Conservation (phyloP, 2,888 invertebrate genomes). For the Venusia cambrica region DNA sequence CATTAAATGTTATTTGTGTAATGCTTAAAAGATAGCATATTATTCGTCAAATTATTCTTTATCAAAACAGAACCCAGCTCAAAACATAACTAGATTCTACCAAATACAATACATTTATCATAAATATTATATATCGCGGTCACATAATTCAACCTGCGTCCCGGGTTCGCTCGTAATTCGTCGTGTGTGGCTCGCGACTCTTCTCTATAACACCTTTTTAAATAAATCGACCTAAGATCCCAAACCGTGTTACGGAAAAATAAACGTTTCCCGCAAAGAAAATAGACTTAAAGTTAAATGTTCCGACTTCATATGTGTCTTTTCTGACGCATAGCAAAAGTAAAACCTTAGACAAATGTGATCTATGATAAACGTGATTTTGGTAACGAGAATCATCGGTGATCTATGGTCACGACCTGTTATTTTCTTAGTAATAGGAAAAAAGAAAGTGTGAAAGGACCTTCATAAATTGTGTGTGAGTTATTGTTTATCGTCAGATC, state of each 20-base stretch:
- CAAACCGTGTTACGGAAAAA: conserved; percentile 34
- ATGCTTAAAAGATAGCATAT: too few relatives aligned
- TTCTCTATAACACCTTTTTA: conserved; percentile 51
- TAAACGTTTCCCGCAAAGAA: conserved; percentile 29
- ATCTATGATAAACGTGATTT: conserved; percentile 79
- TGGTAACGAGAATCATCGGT: conserved; percentile 69
- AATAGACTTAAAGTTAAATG: conserved; percentile 38
- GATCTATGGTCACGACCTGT: conserved; percentile 65
- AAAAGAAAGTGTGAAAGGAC: conserved; percentile 59
- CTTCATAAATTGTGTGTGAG: conserved; percentile 72
- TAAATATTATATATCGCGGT: conserved; percentile 69
- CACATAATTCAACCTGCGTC: conserved; percentile 68
- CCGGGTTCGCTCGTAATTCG: conserved; percentile 70
- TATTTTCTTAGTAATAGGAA: conserved; percentile 64
- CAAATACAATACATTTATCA: conserved; percentile 60
- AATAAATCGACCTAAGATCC: conserved; percentile 43
- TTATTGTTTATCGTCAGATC: conserved; percentile 75
- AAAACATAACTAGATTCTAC: conserved; percentile 48
- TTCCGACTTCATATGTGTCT: conserved; percentile 29
- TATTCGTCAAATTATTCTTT: conserved; percentile 9
- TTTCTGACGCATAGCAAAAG: conserved; percentile 38
- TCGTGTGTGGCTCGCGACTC: conserved; percentile 78
- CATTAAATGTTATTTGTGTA: too few relatives aligned
- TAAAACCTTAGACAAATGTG: conserved; percentile 76
- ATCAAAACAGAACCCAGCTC: conserved; percentile 25